Percentiles rank a stretch among this genome's conserved stretches.
Conservation (phyloP, 2,888 invertebrate species). For the Troglohyphantes excavatus region DNA sequence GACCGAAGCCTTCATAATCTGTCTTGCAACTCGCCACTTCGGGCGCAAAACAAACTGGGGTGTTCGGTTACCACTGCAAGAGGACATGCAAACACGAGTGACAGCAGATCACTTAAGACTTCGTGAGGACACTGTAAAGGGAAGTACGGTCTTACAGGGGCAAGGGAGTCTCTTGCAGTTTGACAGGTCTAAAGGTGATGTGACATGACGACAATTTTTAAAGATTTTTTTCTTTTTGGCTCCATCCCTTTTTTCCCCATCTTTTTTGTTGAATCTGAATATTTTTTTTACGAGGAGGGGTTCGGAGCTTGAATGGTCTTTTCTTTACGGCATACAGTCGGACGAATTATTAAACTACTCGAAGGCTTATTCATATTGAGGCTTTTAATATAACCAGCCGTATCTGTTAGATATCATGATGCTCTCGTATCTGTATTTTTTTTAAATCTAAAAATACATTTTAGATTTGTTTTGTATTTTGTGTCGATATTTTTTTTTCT, state of each 20-base stretch:
- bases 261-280: conserved; percentile 31
- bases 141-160: too few relatives aligned
- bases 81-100: conserved; percentile 45
- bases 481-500: too few relatives aligned
- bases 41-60: conserved; percentile 66
- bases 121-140: too few relatives aligned
- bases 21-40: conserved; percentile 65
- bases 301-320: conserved; percentile 13
- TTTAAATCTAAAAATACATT: too few relatives aligned
- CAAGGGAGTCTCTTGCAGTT: background rate
- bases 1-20: conserved; percentile 53
- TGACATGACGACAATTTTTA: conserved; percentile 32
- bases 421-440: too few relatives aligned
- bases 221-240: conserved; percentile 12
- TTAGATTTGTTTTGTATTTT: too few relatives aligned
- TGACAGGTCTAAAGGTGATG: conserved; percentile 69
- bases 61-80: conserved; percentile 51
- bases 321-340: too few relatives aligned
- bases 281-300: background rate
- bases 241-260: conserved; percentile 12
- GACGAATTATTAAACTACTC: too few relatives aligned
- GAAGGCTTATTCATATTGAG: too few relatives aligned
- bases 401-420: too few relatives aligned
- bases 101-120: conserved; percentile 30
- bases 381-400: too few relatives aligned